Evolutionary conservation across 2,888 invertebrate species (phyloP).

Genomic region (Frankliniella intonsa): DNA sequence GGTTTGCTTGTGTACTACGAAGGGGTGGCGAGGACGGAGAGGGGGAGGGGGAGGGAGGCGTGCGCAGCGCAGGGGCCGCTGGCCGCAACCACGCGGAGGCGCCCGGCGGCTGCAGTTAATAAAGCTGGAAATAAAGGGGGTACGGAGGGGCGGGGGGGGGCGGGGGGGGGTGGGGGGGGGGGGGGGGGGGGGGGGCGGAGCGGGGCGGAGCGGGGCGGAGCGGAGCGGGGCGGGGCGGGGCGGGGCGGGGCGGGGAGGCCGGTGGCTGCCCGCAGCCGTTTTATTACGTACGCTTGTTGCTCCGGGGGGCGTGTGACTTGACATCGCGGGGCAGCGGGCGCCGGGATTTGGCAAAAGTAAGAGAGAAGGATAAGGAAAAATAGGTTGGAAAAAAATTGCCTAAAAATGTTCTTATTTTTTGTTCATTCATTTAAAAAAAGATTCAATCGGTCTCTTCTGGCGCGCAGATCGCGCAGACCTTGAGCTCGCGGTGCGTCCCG

Average conservation of each 20-base stretch:
- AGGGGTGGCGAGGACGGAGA: background rate
- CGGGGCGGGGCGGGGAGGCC: background rate
- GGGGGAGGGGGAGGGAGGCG: background rate
- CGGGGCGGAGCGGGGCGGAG: background rate
- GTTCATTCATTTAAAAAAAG: no score
- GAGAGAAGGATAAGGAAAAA: no score
- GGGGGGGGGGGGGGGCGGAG: background rate
- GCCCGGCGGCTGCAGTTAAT: constrained; percentile 11
- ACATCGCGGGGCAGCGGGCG: no score
- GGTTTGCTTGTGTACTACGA: no score
- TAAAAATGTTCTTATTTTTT: no score
- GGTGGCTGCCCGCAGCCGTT: background rate
- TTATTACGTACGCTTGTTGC: constrained; percentile 25
- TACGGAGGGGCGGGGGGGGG: background rate
- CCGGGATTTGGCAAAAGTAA: no score
- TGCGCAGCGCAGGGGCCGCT: no score
- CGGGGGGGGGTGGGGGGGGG: background rate
- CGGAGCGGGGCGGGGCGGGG: background rate
- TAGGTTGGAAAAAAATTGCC: no score
- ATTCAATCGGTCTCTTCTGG: no score
- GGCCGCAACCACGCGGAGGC: background rate
- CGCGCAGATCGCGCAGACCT: no score
- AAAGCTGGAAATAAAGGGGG: constrained; percentile 17
- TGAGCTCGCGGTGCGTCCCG: no score
- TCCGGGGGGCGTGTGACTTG: background rate